Conservation (phyloP, 2,113 vertebrate genomes). For the Clarias gariepinus region DNA sequence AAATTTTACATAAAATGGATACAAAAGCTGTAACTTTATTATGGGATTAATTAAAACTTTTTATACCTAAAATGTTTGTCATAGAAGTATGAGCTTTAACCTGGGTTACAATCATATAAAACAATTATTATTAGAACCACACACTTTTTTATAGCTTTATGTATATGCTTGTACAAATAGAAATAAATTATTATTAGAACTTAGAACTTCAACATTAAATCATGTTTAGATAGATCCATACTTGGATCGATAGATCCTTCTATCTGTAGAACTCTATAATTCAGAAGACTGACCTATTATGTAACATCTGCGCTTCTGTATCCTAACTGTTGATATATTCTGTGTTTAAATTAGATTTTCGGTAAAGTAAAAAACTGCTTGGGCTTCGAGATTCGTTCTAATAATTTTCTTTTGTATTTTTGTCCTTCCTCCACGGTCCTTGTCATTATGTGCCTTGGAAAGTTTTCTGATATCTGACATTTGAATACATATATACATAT, state of each 20-base stretch:
- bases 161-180: too few relatives aligned
- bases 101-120: neutral
- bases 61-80: neutral
- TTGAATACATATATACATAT: neutral
- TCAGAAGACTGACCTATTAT: too few relatives aligned
- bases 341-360: neutral
- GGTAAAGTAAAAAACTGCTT: neutral
- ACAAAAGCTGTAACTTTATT: neutral
- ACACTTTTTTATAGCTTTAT: neutral
- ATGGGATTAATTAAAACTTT: too few relatives aligned
- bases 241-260: too few relatives aligned
- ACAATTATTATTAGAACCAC: neutral
- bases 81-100: neutral
- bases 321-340: neutral
- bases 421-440: neutral
- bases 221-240: neutral
- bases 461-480: neutral
- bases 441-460: neutral
- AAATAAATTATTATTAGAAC: neutral
- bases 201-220: neutral
- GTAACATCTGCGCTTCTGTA: neutral
- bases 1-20: neutral
- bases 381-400: neutral
- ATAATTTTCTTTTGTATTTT: neutral
- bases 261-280: neutral